These are phyloP conservation scores for Hippoglossus stenolepis DNA, from an alignment of 2,113 vertebrate species.

Conservation along the genomic window DNA sequence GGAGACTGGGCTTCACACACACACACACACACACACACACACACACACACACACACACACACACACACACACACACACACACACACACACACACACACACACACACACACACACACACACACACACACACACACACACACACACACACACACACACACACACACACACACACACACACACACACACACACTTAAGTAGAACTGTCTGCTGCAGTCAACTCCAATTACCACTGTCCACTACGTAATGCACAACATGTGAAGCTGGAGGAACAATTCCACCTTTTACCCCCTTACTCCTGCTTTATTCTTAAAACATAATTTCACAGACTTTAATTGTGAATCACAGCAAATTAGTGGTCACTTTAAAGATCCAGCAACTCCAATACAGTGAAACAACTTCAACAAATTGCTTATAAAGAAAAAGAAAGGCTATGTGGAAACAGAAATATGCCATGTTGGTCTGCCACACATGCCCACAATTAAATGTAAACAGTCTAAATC, in stretches of 20 bases:
- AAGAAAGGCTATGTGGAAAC: not conserved
- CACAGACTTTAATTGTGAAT: conserved; percentile 63
- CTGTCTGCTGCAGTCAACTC: conserved; percentile 78
- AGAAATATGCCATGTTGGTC: conserved; percentile 24
- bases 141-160: no score
- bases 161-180: conserved; percentile 23
- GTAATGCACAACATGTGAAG: conserved; percentile 78
- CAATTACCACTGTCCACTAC: conserved; percentile 74
- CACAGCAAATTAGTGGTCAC: conserved; percentile 59
- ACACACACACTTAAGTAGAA: conserved; percentile 68
- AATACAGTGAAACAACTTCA: conserved; percentile 31
- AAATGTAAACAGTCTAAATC: conserved; percentile 40
- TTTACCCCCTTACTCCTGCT: conserved; percentile 21
- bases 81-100: conserved; percentile 46
- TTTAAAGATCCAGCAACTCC: conserved; percentile 39
- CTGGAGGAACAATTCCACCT: conserved; percentile 58
- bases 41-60: no score
- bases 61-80: no score
- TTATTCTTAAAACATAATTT: conserved; percentile 54
- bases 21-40: conserved; percentile 39
- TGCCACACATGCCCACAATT: conserved; percentile 45
- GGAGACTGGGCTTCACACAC: conserved; percentile 49
- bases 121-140: conserved; percentile 61
- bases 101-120: conserved; percentile 13
- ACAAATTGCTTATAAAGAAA: conserved; percentile 56